Conservation (phyloP, 1,140 invertebrate species). For the silkworm (Bombyx mori) region DNA sequence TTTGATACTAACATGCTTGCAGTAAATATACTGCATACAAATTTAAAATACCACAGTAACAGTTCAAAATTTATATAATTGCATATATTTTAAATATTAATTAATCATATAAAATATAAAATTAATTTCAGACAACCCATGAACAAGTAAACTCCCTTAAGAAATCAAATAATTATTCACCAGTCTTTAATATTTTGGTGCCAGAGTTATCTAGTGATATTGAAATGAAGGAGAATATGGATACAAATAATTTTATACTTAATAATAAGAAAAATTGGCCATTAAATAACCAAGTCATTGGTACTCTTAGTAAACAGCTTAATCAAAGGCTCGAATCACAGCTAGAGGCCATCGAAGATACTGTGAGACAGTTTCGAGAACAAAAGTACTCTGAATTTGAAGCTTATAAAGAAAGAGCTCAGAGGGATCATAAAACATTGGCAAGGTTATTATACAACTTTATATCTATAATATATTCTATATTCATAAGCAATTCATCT, state of each 20-base stretch:
- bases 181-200: constrained; percentile 61
- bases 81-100: neutral
- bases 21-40: neutral
- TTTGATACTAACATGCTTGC: too few species aligned
- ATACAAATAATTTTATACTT: constrained; percentile 48
- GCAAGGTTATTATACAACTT: constrained; percentile 40
- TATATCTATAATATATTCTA: neutral
- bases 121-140: constrained; percentile 47
- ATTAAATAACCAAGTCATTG: constrained; percentile 40
- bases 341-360: constrained; percentile 58
- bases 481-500: too few species aligned
- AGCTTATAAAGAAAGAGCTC: constrained; percentile 61
- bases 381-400: constrained; percentile 68
- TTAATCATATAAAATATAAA: neutral
- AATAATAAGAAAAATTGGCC: constrained; percentile 35
- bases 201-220: constrained; percentile 51
- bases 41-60: neutral
- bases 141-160: constrained; percentile 52
- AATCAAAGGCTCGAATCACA: constrained; percentile 52
- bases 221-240: constrained; percentile 63
- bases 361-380: constrained; percentile 62
- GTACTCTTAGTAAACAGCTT: constrained; percentile 54
- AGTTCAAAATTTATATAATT: neutral
- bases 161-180: constrained; percentile 55
- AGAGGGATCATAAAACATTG: constrained; percentile 66